Evolutionary conservation across 2,113 vertebrate genomes (phyloP).

Genomic region (Gulo gulo): DNA sequence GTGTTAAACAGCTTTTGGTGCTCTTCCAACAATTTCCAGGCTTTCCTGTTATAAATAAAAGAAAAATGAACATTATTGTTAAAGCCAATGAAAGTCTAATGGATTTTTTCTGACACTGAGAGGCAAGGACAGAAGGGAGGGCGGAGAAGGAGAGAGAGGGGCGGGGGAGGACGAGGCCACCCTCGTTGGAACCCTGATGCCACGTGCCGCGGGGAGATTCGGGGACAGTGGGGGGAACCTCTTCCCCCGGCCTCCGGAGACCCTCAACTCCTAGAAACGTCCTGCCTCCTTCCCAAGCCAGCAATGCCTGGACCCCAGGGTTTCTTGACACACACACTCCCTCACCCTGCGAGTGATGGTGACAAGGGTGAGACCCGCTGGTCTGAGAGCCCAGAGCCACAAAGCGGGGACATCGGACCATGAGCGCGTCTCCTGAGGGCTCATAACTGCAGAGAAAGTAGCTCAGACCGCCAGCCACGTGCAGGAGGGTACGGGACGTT

Average conservation of each 20-base stretch:
- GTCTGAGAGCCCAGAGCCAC: background rate
- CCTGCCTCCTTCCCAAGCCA: background rate
- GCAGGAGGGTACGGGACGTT: background rate
- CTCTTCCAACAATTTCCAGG: background rate
- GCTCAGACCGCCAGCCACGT: background rate
- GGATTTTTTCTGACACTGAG: background rate
- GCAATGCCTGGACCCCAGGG: background rate
- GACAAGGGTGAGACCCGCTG: background rate
- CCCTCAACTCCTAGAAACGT: background rate
- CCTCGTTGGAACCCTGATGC: background rate
- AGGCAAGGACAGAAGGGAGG: background rate
- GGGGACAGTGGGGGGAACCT: background rate
- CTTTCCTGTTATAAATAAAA: constrained; percentile 23
- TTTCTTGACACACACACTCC: background rate
- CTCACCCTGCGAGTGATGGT: background rate
- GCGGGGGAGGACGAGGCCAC: background rate
- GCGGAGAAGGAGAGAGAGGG: background rate
- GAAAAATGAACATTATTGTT: background rate
- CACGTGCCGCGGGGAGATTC: background rate
- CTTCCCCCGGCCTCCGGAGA: background rate
- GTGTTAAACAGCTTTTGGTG: background rate
- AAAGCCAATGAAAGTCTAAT: background rate
- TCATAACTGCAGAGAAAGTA: background rate
- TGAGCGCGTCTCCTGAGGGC: background rate
- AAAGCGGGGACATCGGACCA: accelerated